phyloP scores from a whole-genome alignment of 1,140 invertebrate species.

The Drosophila truncata region DNA sequence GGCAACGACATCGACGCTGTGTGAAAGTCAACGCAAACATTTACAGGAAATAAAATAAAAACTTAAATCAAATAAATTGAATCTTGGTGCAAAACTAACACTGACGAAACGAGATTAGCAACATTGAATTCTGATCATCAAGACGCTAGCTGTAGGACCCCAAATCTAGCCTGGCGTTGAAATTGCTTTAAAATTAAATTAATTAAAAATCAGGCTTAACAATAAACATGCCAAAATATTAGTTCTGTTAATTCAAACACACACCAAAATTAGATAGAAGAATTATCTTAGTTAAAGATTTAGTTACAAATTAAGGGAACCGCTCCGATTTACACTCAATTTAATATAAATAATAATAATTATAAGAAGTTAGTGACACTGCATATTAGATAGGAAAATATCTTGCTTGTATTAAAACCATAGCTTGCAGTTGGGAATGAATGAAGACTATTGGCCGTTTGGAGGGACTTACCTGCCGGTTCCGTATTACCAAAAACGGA shows the following conservation, averaged over 20 bases:
- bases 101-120: not conserved
- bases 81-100: conserved; percentile 12
- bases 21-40: conserved; percentile 56
- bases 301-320: conserved; percentile 16
- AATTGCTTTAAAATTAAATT: not conserved
- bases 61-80: conserved; percentile 7
- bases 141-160: not conserved
- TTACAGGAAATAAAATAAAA: conserved; percentile 40
- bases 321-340: conserved; percentile 22
- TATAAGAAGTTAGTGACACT: conserved; percentile 29
- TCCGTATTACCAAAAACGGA: conserved; percentile 93
- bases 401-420: conserved; percentile 12
- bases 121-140: not conserved
- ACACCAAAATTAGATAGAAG: conserved; percentile 24
- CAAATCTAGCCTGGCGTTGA: conserved; percentile 5
- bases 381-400: conserved; percentile 18
- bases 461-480: conserved; percentile 88
- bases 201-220: not conserved
- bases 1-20: conserved; percentile 65
- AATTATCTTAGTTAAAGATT: conserved; percentile 11
- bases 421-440: conserved; percentile 52
- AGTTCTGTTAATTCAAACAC: conserved; percentile 4
- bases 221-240: conserved; percentile 35
- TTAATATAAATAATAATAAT: not conserved
- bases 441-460: conserved; percentile 42